Conservation (phyloP, 2,797 vertebrate species). For the Bovichtus variegatus region DNA sequence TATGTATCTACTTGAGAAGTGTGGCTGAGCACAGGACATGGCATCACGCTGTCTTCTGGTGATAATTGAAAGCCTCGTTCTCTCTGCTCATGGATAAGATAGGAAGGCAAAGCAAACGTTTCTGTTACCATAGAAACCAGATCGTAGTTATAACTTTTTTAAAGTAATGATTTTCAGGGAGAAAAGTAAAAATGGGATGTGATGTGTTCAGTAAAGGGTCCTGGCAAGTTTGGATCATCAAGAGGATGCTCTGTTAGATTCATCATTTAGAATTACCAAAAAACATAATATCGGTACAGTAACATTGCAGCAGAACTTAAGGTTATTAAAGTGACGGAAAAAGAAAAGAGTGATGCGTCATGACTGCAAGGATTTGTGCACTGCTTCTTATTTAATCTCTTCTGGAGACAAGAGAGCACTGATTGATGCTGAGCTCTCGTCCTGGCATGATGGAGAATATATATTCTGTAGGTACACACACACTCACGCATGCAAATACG, state of each 20-base stretch:
- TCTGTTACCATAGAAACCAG: slow-evolving; percentile 71
- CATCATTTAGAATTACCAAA: too few species aligned
- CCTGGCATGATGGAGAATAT: slow-evolving; percentile 43
- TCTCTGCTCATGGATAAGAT: slow-evolving; percentile 37
- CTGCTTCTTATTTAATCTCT: slow-evolving; percentile 62
- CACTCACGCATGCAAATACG: slow-evolving; percentile 32
- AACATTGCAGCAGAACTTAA: slow-evolving; percentile 21
- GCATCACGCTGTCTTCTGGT: not conserved
- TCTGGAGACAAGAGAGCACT: slow-evolving; percentile 57
- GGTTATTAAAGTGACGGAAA: slow-evolving; percentile 40
- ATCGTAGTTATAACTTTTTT: slow-evolving; percentile 54
- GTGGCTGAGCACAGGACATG: not conserved
- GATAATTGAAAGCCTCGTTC: slow-evolving; percentile 56
- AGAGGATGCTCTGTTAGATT: slow-evolving; percentile 13
- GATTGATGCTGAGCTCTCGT: slow-evolving; percentile 58
- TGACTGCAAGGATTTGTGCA: slow-evolving; percentile 47
- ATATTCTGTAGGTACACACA: slow-evolving; percentile 44
- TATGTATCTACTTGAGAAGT: not conserved
- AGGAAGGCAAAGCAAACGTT: slow-evolving; percentile 49
- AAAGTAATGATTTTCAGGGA: slow-evolving; percentile 49
- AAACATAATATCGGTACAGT: slow-evolving; percentile 19
- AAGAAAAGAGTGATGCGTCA: slow-evolving; percentile 46
- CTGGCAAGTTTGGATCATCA: slow-evolving; percentile 20
- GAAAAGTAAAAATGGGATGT: slow-evolving; percentile 53
- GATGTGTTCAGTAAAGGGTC: slow-evolving; percentile 42